phyloP scores from a whole-genome alignment of 2,797 vertebrate species.

The Parotocinclus haroldoi region DNA sequence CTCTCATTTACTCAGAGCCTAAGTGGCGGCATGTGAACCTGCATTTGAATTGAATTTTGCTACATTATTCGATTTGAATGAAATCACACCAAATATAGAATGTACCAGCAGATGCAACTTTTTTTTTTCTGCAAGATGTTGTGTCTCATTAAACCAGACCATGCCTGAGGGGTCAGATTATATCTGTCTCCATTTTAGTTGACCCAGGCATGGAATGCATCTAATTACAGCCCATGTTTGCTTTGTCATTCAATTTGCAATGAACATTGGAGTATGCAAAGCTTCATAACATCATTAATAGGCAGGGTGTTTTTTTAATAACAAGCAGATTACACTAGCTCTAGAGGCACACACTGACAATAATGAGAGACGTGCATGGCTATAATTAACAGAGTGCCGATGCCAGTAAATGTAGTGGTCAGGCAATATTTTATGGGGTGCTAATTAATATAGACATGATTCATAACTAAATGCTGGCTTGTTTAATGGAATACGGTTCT shows the following conservation, averaged over 20 bases:
- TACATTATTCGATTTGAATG: conserved; percentile 55
- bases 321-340: conserved; percentile 6
- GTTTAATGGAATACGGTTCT: no score
- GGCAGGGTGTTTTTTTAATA: conserved; percentile 29
- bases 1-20: conserved; percentile 3
- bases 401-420: no score
- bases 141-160: conserved; percentile 30
- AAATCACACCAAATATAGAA: conserved; percentile 40
- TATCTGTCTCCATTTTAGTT: conserved; percentile 24
- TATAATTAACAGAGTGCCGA: conserved; percentile 1
- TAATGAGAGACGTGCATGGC: conserved; percentile 3
- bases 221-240: conserved; percentile 28
- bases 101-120: neutral
- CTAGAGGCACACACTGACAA: neutral
- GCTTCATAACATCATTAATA: conserved; percentile 30
- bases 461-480: no score
- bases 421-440: no score
- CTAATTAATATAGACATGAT: no score
- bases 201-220: conserved; percentile 27
- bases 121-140: conserved; percentile 13
- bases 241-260: conserved; percentile 11
- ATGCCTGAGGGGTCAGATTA: conserved; percentile 22
- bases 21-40: conserved; percentile 38
- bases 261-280: conserved; percentile 16
- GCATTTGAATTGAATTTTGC: conserved; percentile 55